Base-by-base conservation (phyloP, 1,140 invertebrate genomes). In the Thereuonema tuberculata region DNA sequence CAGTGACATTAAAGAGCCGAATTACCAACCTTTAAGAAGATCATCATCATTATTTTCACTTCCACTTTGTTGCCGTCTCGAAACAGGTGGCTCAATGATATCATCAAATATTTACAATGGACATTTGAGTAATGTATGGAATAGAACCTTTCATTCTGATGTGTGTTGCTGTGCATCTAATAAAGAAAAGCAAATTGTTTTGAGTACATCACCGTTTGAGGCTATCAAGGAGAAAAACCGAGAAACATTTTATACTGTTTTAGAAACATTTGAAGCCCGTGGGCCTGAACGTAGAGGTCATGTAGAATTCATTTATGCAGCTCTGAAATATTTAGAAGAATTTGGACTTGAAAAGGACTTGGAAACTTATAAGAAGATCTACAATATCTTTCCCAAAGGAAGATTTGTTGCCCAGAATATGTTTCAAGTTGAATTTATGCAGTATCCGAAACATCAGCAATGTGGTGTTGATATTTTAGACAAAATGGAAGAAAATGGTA, bases 391-490 rank as follows among this genome's bases (percentile, higher is more conserved):
- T 71, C 95, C 96, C 0, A 93, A 96, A 74, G 92, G 86, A 48
- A 86, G 83, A 71, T 86, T 93, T 71, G 80, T 96, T 59, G 82
- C 94, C 0, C 76, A 70, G 28, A 94, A 87, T 73, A 71, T 83
- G 21, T 82, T 87, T 67, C 89, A 94, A 78, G 79, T 83, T 0
- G 88, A 93, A 70, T 87, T 94, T 64, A 82, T 85, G 79, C 89
- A 96, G 73, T 96, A 88, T 76, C 89, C 93, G 0, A 88, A 89
- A 74, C 94, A 99, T 66, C 96, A 99, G 69, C 81, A 90, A 56
- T 92, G 89, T 74, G 85, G 84, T 23, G 81, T 95, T 9, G 85
- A 90, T 68, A 64, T 98, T 47, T 72, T 98, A 14, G 81, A 86
- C 65, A 81, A 91, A 76, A 97, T 98, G 89, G 92, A 96, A 77